Percentiles rank a stretch among this genome's conserved stretches.
Evolutionary conservation across 2,888 invertebrate species (phyloP).

Genomic region (Lymantria dispar): DNA sequence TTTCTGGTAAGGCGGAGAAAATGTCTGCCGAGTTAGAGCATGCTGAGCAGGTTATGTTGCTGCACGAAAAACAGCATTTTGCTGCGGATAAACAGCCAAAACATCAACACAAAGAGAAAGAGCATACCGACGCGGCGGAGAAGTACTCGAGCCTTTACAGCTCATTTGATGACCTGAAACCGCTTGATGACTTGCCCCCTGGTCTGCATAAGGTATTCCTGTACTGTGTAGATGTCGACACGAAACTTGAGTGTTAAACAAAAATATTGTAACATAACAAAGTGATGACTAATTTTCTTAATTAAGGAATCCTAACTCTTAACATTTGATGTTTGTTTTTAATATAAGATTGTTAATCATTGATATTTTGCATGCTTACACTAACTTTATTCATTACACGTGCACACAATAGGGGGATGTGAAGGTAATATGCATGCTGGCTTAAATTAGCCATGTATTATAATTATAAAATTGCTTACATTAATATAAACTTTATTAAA

Average conservation of each 20-base stretch:
- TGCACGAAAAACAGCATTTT: slow-evolving; percentile 74
- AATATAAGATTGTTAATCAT: slow-evolving; percentile 19
- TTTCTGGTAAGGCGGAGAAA: slow-evolving; percentile 79
- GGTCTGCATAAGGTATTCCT: slow-evolving; percentile 68
- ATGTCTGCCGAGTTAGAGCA: slow-evolving; percentile 78
- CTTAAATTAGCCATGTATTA: slow-evolving; percentile 3
- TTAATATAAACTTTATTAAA: background rate
- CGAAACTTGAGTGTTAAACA: slow-evolving; percentile 31
- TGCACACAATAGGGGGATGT: slow-evolving; percentile 25
- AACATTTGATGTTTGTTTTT: slow-evolving; percentile 22
- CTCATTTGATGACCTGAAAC: slow-evolving; percentile 72
- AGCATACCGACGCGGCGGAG: slow-evolving; percentile 42
- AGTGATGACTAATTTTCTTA: slow-evolving; percentile 31
- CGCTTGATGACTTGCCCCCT: slow-evolving; percentile 63
- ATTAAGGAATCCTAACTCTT: slow-evolving; percentile 11
- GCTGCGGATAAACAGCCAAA: slow-evolving; percentile 57
- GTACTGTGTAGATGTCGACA: slow-evolving; percentile 44
- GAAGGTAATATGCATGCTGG: slow-evolving; percentile 26
- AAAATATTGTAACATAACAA: slow-evolving; percentile 25
- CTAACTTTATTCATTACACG: slow-evolving; percentile 37
- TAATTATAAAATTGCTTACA: slow-evolving; percentile 2
- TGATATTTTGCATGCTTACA: slow-evolving; percentile 37
- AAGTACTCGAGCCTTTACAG: slow-evolving; percentile 73
- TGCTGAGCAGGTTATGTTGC: slow-evolving; percentile 80
- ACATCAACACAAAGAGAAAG: slow-evolving; percentile 54